Base-by-base conservation (phyloP, 2,888 invertebrate genomes). In the Gerosis bhagava region DNA sequence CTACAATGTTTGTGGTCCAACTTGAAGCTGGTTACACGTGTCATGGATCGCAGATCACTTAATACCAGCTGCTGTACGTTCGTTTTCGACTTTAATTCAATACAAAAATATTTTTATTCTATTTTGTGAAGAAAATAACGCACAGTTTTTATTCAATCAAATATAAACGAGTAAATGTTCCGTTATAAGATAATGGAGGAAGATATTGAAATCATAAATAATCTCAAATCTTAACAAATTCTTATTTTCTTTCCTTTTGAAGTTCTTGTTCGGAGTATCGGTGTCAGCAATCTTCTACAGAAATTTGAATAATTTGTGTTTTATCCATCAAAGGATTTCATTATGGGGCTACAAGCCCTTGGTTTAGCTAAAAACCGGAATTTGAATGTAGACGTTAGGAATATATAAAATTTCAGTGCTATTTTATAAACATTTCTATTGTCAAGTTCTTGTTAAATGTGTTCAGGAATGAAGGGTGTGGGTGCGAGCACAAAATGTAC, bases 251-350 rank as follows among this genome's bases (percentile, higher is more conserved):
- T 54, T 47, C 53, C 56, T 56, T 62, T 63, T 59, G 59, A 60
- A 59, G n/a, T n/a, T n/a, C 58, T 59, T 50, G 52, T 50, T 52
- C 47, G 49, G 50, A 45, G 55, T 59, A 58, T 62, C 60, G 56
- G 58, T 62, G 60, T 60, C 58, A 57, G 62, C 61, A 62, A 64
- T 63, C 59, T 59, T 54, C 59, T 50, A 49, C 41, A 54, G 46
- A 59, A 60, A 64, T 64, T 63, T 62, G 56, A 62, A 64, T 64
- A 64, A 64, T 62, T 59, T 54, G 58, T 60, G 53, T 64, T 62
- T 62, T 60, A 64, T 54, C 60, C 59, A 56, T 64, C 60, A 64
- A 64, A 64, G 62, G 63, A 59, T 62, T 64, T 54, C 58, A 59
- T 63, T 62, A 60, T 51, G 50, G 54, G 49, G 51, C 58, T 54